These are phyloP conservation scores for Gadopsis marmoratus DNA, from an alignment of 2,797 vertebrate genomes.

Conservation along the genomic window DNA sequence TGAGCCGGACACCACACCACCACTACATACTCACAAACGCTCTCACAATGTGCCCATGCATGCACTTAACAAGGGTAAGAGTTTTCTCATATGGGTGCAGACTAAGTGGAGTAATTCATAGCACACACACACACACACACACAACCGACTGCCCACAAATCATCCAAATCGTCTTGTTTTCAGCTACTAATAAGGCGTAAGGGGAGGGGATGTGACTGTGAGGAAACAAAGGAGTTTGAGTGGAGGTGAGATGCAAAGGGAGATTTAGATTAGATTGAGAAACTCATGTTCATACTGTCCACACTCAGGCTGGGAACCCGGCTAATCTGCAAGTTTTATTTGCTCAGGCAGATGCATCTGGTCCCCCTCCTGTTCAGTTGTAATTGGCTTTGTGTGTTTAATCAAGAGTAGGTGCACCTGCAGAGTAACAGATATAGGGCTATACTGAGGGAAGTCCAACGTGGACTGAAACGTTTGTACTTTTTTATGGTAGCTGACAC, in stretches of 20 bases:
- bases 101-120: constrained; percentile 45
- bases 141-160: constrained; percentile 20
- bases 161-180: constrained; percentile 27
- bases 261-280: constrained; percentile 10
- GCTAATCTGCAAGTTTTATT: no score
- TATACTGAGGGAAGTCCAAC: no score
- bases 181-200: constrained; percentile 23
- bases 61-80: constrained; percentile 29
- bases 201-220: constrained; percentile 6
- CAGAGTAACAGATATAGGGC: no score
- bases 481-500: constrained; percentile 26
- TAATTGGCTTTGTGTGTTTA: no score
- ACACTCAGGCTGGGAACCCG: not conserved
- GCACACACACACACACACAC: constrained; percentile 19
- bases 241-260: constrained; percentile 17
- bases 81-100: constrained; percentile 18
- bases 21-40: constrained; percentile 14
- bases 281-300: not conserved
- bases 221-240: constrained; percentile 37
- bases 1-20: constrained; percentile 17
- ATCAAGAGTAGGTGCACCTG: no score
- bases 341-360: no score
- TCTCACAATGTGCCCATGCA: constrained; percentile 13
- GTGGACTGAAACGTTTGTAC: no score
- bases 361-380: no score